These are phyloP conservation scores for Diloba caeruleocephala DNA, from an alignment of 2,888 invertebrate species.

Conservation along the genomic window DNA sequence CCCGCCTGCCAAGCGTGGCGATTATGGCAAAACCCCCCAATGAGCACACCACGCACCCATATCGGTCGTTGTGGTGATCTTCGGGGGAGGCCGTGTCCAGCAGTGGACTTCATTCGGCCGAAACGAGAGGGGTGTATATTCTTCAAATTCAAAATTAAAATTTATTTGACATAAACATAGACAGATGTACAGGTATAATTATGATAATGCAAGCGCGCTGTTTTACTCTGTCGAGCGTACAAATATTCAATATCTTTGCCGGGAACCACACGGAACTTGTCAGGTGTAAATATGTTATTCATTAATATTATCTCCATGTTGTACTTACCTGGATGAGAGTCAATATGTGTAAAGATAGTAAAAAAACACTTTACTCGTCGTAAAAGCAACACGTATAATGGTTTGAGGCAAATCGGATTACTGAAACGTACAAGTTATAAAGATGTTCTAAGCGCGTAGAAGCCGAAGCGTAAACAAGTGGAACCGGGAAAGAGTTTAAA, in stretches of 20 bases:
- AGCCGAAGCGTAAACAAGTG: conserved; percentile 45
- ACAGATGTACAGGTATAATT: too few relatives aligned
- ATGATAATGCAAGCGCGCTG: too few relatives aligned
- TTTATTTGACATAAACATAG: too few relatives aligned
- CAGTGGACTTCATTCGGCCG: too few relatives aligned
- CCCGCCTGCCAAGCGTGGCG: too few relatives aligned
- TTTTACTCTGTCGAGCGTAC: too few relatives aligned
- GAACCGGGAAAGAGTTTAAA: conserved; percentile 31
- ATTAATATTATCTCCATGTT: conserved; percentile 15
- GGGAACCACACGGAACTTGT: conserved; percentile 19
- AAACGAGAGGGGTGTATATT: too few relatives aligned
- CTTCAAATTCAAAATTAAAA: too few relatives aligned
- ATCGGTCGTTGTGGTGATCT: too few relatives aligned
- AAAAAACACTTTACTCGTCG: not conserved
- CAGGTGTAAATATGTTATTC: conserved; percentile 9
- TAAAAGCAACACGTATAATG: not conserved
- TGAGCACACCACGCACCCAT: too few relatives aligned
- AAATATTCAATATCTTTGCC: conserved; percentile 4
- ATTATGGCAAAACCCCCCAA: too few relatives aligned
- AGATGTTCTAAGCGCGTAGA: conserved; percentile 36
- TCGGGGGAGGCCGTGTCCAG: too few relatives aligned
- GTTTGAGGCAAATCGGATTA: conserved; percentile 29
- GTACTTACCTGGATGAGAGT: conserved; percentile 5
- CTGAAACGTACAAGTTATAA: conserved; percentile 35
- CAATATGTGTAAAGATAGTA: not conserved